Percentiles rank a stretch among this genome's conserved stretches.
Conservation (phyloP, 2,888 invertebrate species). For the Sarcophaga subvicina region DNA sequence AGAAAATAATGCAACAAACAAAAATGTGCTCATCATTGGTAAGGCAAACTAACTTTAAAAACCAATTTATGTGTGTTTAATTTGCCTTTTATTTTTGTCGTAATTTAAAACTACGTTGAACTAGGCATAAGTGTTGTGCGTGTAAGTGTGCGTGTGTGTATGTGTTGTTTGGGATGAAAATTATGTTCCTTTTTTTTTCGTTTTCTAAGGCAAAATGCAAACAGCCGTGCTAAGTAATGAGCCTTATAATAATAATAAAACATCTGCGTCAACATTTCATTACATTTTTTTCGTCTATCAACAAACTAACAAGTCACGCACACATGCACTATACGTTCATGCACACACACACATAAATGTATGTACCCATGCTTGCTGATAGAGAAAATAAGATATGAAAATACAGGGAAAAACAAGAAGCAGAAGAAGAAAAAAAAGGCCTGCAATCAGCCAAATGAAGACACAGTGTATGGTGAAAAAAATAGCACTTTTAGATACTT, state of each 20-base stretch:
- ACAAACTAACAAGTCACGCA: slow-evolving; percentile 25
- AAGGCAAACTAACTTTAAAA: no score
- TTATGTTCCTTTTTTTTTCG: background rate
- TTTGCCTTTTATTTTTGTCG: no score
- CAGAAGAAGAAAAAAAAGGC: background rate
- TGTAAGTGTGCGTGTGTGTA: slow-evolving; percentile 10
- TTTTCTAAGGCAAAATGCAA: slow-evolving; percentile 59
- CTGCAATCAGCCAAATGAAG: slow-evolving; percentile 9
- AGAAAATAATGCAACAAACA: slow-evolving; percentile 20
- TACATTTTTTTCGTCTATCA: slow-evolving; percentile 33
- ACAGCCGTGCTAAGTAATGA: slow-evolving; percentile 62
- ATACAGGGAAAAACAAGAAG: no score
- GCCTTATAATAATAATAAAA: slow-evolving; percentile 61
- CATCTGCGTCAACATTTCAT: slow-evolving; percentile 69
- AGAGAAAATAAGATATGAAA: no score
- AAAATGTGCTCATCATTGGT: no score
- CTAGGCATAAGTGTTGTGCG: background rate
- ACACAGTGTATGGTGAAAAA: background rate
- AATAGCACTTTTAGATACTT: no score
- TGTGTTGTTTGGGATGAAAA: slow-evolving; percentile 28
- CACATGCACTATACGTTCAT: background rate
- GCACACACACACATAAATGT: no score
- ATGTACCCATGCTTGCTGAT: no score
- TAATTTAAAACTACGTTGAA: background rate
- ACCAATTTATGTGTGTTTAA: no score